A percentile compares a stretch with the other conserved stretches of the same genome.
Evolutionary conservation across 23 tunicate genomes (phyloP).

Genomic region (Oikopleura vanhoeffeni): DNA sequence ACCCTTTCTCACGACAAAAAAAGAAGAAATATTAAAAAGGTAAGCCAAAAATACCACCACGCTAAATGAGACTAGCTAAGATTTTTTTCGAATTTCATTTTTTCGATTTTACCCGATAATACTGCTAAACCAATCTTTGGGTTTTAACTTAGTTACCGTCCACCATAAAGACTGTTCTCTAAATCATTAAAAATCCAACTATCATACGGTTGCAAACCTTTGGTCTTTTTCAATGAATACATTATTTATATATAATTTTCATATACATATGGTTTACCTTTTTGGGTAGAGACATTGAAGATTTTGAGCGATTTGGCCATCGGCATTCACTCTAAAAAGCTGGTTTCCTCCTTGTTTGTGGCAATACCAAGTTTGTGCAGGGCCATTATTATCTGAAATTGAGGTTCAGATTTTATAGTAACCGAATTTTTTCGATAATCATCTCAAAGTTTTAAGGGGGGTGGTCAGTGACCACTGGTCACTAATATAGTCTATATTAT

Average conservation of each 20-base stretch:
- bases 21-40: too few species aligned
- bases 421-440: too few species aligned
- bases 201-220: too few species aligned
- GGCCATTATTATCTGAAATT: slow-evolving; percentile 31
- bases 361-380: slow-evolving; percentile 47
- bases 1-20: too few species aligned
- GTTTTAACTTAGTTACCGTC: neutral
- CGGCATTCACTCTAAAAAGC: slow-evolving; percentile 57
- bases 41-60: too few species aligned
- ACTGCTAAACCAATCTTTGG: neutral
- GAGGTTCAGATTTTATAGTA: neutral
- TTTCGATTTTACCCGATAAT: neutral
- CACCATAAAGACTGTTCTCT: neutral
- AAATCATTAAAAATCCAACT: neutral
- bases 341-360: slow-evolving; percentile 99
- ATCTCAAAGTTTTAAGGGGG: too few species aligned
- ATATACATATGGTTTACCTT: neutral
- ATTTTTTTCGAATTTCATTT: too few species aligned
- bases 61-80: too few species aligned
- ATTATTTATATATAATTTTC: too few species aligned
- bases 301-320: slow-evolving; percentile 62
- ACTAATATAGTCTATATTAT: too few species aligned
- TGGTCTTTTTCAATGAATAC: too few species aligned
- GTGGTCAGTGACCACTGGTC: too few species aligned
- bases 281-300: slow-evolving; percentile 39